Conservation (phyloP, 2,113 vertebrate species). For the Pelecanus crispus region DNA sequence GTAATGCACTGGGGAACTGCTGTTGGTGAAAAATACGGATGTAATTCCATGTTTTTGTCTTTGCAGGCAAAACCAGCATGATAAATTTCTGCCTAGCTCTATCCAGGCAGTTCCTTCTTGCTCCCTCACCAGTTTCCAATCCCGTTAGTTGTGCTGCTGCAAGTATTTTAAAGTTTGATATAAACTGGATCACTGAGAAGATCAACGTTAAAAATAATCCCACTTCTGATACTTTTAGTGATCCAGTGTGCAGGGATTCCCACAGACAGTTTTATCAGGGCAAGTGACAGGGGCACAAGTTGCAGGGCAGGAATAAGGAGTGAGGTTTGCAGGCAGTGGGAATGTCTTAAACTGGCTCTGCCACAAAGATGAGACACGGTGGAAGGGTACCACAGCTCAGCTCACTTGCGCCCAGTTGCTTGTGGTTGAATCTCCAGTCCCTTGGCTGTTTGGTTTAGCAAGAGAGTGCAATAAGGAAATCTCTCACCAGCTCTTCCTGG, state of each 20-base stretch:
- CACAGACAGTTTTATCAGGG: not conserved
- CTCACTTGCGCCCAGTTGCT: not conserved
- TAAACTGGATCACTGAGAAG: not conserved
- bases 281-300: not conserved
- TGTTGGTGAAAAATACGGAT: not conserved
- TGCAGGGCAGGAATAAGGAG: not conserved
- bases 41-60: not conserved
- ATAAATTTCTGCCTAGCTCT: not conserved
- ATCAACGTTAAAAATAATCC: not conserved
- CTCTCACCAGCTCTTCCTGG: not conserved
- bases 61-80: not conserved
- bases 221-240: not conserved
- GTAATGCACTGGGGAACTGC: not conserved
- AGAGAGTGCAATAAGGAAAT: not conserved
- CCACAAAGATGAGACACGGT: not conserved
- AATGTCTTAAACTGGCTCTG: not conserved
- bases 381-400: not conserved
- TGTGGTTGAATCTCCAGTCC: not conserved
- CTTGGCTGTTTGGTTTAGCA: not conserved
- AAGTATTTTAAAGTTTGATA: not conserved
- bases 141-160: not conserved
- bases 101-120: not conserved
- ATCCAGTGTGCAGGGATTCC: not conserved
- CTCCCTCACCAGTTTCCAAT: not conserved
- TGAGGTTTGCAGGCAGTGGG: not conserved